Evolutionary conservation across 2,113 vertebrate species (phyloP).

Genomic region (Speoplatyrhinus poulsoni): DNA sequence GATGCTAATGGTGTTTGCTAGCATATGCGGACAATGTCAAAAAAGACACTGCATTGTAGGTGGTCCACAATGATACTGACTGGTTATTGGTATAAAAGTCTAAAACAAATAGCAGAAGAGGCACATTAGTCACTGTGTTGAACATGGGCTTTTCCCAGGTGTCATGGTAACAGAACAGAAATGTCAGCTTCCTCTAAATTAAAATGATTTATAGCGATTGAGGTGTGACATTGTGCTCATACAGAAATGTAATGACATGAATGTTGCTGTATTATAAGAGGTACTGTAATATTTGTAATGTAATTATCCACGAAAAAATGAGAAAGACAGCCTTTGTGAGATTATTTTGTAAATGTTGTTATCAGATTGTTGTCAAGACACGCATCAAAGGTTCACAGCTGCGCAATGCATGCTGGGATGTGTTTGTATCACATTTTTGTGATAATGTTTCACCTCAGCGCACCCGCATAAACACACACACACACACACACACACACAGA

Average conservation of each 20-base stretch:
- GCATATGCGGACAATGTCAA: too few relatives aligned
- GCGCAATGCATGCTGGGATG: background rate
- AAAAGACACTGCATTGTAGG: too few relatives aligned
- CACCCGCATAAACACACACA: background rate
- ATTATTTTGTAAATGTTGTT: background rate
- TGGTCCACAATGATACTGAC: background rate
- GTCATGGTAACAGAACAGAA: background rate
- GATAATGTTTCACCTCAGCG: background rate
- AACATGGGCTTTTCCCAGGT: background rate
- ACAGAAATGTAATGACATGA: background rate
- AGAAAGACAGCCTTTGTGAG: background rate
- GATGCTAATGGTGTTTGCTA: too few relatives aligned
- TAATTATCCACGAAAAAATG: too few relatives aligned
- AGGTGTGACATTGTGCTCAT: background rate
- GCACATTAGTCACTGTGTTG: background rate
- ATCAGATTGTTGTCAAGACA: background rate
- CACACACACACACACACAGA: background rate
- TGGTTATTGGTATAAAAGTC: background rate
- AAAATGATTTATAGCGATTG: background rate
- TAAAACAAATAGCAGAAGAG: slow-evolving; percentile 1
- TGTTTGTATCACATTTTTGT: background rate
- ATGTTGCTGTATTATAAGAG: background rate
- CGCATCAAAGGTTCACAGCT: background rate
- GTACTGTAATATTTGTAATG: too few relatives aligned
- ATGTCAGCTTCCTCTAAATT: background rate